Percentiles rank a stretch among this genome's conserved stretches.
These are phyloP conservation scores for Pseudomyrmex cubaensis DNA, from an alignment of 1,140 invertebrate genomes.

Conservation along the genomic window DNA sequence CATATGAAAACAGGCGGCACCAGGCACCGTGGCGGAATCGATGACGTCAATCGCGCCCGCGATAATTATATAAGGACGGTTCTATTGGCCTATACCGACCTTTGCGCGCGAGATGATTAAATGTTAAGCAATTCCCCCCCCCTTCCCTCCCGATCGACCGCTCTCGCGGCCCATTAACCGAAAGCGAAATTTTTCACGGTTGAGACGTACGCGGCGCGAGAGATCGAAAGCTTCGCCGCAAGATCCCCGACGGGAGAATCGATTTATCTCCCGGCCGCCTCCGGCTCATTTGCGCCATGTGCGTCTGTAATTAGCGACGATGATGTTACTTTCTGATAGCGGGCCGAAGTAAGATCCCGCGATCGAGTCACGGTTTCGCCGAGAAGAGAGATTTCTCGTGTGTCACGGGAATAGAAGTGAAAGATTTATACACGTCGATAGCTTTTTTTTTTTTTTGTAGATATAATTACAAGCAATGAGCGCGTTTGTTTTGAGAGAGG, in stretches of 20 bases:
- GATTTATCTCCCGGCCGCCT: conserved; percentile 47
- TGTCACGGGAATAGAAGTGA: background rate
- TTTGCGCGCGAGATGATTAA: conserved; percentile 69
- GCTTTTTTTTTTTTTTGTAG: too few species aligned
- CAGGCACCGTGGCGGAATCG: conserved; percentile 67
- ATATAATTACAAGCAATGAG: background rate
- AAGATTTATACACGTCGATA: background rate
- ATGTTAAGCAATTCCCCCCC: conserved; percentile 73
- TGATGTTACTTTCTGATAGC: conserved; percentile 47
- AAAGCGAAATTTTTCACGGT: conserved; percentile 22
- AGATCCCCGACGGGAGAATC: conserved; percentile 8
- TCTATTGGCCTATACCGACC: conserved; percentile 76
- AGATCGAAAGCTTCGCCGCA: background rate
- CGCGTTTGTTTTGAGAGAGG: too few species aligned
- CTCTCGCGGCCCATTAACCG: conserved; percentile 40
- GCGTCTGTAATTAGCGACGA: conserved; percentile 55
- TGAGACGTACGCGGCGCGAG: conserved; percentile 25
- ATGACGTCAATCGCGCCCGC: conserved; percentile 79
- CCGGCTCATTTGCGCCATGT: conserved; percentile 17
- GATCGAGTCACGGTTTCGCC: background rate
- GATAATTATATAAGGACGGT: conserved; percentile 80
- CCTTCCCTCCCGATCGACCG: conserved; percentile 42
- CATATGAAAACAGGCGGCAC: conserved; percentile 23
- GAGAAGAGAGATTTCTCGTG: background rate
- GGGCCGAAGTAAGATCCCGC: background rate